phyloP scores from a whole-genome alignment of 2,888 invertebrate genomes.

The Plebejus argus region DNA sequence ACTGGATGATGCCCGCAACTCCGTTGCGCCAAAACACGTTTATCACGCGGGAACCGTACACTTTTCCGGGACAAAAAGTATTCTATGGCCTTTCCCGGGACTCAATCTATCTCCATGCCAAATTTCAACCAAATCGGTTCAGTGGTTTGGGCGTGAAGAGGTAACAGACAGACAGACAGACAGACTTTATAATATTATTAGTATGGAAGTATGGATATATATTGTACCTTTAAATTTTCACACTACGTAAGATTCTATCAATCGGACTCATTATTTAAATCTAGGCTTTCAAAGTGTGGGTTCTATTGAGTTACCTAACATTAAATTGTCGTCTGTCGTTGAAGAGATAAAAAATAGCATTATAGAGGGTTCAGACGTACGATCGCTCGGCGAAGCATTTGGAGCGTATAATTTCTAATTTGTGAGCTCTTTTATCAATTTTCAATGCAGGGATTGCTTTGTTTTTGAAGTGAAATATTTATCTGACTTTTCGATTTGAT shows the following conservation, averaged over 20 bases:
- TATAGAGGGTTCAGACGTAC: slow-evolving; percentile 12
- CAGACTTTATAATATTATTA: too few relatives aligned
- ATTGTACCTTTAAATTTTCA: too few relatives aligned
- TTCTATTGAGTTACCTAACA: not conserved
- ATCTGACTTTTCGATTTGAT: not conserved
- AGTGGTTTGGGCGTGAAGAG: too few relatives aligned
- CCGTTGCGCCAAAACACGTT: too few relatives aligned
- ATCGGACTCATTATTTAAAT: not conserved
- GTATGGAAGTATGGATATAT: too few relatives aligned
- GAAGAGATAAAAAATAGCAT: slow-evolving; percentile 7
- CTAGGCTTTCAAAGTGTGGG: not conserved
- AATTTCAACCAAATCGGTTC: too few relatives aligned
- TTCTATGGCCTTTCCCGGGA: too few relatives aligned
- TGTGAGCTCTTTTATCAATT: slow-evolving; percentile 20
- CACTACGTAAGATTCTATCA: not conserved
- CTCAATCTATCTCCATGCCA: too few relatives aligned
- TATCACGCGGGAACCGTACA: too few relatives aligned
- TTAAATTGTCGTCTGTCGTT: not conserved
- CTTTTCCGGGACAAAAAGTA: too few relatives aligned
- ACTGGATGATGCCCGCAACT: too few relatives aligned
- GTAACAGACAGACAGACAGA: too few relatives aligned
- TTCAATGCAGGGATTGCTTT: slow-evolving; percentile 15
- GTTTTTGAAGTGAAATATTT: not conserved
- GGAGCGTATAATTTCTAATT: slow-evolving; percentile 28
- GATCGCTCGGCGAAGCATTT: slow-evolving; percentile 14